These are phyloP conservation scores for Xestobium rufovillosum DNA, from an alignment of 2,888 invertebrate species.

Conservation along the genomic window DNA sequence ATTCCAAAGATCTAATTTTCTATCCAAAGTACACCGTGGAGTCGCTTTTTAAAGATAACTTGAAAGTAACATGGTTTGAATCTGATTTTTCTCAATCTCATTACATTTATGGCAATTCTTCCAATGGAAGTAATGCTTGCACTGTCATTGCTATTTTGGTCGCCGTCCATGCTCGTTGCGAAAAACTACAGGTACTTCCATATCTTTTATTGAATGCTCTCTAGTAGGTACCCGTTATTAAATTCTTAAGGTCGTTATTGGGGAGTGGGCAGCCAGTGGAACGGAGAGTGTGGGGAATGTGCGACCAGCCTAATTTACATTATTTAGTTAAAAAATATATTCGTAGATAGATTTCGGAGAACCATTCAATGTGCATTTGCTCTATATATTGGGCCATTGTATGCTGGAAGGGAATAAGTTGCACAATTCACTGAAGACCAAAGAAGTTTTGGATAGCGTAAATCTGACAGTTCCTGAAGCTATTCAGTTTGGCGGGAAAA, in stretches of 20 bases:
- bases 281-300: too few relatives aligned
- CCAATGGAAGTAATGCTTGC: constrained; percentile 53
- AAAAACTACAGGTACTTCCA: too few relatives aligned
- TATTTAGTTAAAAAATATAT: too few relatives aligned
- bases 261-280: too few relatives aligned
- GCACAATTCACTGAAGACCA: constrained; percentile 44
- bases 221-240: too few relatives aligned
- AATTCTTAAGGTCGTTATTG: too few relatives aligned
- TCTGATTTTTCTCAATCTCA: constrained; percentile 52
- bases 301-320: too few relatives aligned
- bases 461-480: constrained; percentile 51
- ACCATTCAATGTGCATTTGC: constrained; percentile 28
- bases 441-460: constrained; percentile 39
- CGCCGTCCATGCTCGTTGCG: too few relatives aligned
- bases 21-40: constrained; percentile 38
- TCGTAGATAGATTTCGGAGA: too few relatives aligned
- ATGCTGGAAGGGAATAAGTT: constrained; percentile 53
- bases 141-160: constrained; percentile 53
- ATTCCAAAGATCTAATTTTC: constrained; percentile 39
- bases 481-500: constrained; percentile 40
- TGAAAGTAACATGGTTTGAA: constrained; percentile 48
- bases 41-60: constrained; percentile 28
- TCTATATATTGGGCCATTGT: constrained; percentile 47
- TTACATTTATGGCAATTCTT: constrained; percentile 44
- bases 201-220: too few relatives aligned